These are phyloP conservation scores for Sphyrna mokarran DNA, from an alignment of 2,113 vertebrate species.

Conservation along the genomic window DNA sequence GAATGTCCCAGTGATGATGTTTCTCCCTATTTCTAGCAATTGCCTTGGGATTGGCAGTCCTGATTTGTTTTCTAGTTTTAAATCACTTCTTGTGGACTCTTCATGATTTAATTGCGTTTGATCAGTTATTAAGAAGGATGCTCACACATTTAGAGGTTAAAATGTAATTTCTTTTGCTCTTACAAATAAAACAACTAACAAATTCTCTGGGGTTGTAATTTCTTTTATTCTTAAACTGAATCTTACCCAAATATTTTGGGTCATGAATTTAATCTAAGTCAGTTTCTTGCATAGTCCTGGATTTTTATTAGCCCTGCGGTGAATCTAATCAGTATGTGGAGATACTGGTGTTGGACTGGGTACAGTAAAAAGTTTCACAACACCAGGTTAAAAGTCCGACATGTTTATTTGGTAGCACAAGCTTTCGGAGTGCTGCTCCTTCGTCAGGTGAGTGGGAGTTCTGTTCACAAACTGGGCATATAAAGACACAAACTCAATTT, in stretches of 20 bases:
- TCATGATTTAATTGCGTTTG: neutral
- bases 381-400: too few relatives aligned
- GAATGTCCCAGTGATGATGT: neutral
- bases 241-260: neutral
- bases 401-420: too few relatives aligned
- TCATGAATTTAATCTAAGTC: neutral
- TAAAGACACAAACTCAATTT: too few relatives aligned
- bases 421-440: too few relatives aligned
- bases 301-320: neutral
- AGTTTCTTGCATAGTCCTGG: neutral
- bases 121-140: neutral
- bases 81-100: neutral
- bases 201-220: neutral
- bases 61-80: neutral
- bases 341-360: too few relatives aligned
- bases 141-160: neutral
- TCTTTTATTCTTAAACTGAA: neutral
- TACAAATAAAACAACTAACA: neutral
- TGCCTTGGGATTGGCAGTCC: neutral
- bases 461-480: too few relatives aligned
- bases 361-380: too few relatives aligned
- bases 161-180: neutral
- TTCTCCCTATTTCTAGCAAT: neutral
- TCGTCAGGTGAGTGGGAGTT: too few relatives aligned
- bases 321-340: neutral